Percentiles rank a stretch among this genome's conserved stretches.
phyloP scores from a whole-genome alignment of 2,113 vertebrate species.

The Notarius quadriscutis region DNA sequence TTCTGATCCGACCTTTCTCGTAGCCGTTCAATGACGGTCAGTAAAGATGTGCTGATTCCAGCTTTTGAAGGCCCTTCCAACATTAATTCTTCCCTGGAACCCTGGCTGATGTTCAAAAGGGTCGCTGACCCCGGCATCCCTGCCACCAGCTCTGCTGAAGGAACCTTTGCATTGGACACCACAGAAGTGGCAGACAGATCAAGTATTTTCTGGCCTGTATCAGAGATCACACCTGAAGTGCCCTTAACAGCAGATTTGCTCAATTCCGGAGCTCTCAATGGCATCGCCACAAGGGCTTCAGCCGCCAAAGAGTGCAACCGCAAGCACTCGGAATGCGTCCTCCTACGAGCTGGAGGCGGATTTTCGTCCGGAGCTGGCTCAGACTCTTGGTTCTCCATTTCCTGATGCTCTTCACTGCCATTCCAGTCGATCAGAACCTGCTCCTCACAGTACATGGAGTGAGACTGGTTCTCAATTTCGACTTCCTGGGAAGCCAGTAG shows the following conservation, averaged over 20 bases:
- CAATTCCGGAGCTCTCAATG: slow-evolving; percentile 84
- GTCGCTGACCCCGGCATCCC: slow-evolving; percentile 50
- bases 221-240: slow-evolving; percentile 64
- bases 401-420: slow-evolving; percentile 64
- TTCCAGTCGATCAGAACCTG: slow-evolving; percentile 74
- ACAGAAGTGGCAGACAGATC: slow-evolving; percentile 67
- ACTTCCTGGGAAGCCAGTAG: slow-evolving; percentile 56
- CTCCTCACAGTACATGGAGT: slow-evolving; percentile 58
- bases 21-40: slow-evolving; percentile 93
- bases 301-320: slow-evolving; percentile 92
- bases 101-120: slow-evolving; percentile 70
- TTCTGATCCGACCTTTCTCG: slow-evolving; percentile 95
- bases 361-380: slow-evolving; percentile 78
- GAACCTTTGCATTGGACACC: slow-evolving; percentile 54
- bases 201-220: slow-evolving; percentile 68
- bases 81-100: slow-evolving; percentile 65
- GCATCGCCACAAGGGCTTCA: slow-evolving; percentile 93
- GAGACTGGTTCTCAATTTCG: slow-evolving; percentile 32
- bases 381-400: slow-evolving; percentile 39
- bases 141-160: slow-evolving; percentile 23
- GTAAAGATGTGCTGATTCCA: slow-evolving; percentile 92
- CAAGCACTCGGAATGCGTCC: slow-evolving; percentile 93
- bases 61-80: slow-evolving; percentile 83
- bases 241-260: slow-evolving; percentile 69
- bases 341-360: slow-evolving; percentile 84